A percentile compares a stretch with the other conserved stretches of the same genome.
These are phyloP conservation scores for Myodes glareolus DNA, from an alignment of 2,113 vertebrate genomes.

Conservation along the genomic window DNA sequence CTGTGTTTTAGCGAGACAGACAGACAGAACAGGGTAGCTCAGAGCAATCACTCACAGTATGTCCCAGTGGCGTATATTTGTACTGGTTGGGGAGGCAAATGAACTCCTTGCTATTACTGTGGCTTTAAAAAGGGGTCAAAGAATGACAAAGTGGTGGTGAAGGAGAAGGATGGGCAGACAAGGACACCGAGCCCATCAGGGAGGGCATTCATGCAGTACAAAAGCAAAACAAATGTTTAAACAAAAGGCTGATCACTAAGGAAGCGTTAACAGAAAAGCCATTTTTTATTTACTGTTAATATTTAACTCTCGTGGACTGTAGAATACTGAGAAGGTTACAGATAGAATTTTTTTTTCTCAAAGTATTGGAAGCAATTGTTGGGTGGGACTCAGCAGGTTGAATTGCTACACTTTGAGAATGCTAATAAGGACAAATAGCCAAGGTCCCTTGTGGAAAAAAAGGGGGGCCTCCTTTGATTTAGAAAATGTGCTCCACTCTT, in stretches of 20 bases:
- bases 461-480: not conserved
- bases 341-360: not conserved
- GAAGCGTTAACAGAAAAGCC: constrained; percentile 11
- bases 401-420: not conserved
- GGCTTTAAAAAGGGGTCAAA: not conserved
- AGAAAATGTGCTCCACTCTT: not conserved
- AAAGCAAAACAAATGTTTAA: not conserved
- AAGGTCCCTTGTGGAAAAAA: not conserved
- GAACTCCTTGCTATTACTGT: not conserved
- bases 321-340: not conserved
- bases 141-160: not conserved
- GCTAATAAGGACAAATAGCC: not conserved
- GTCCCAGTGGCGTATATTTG: too few relatives aligned
- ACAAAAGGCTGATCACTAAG: not conserved
- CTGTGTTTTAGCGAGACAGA: not conserved
- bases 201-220: not conserved
- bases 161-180: too few relatives aligned
- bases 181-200: too few relatives aligned
- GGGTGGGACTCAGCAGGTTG: not conserved
- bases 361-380: not conserved
- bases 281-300: constrained; percentile 2
- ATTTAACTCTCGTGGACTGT: constrained; percentile 27
- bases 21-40: not conserved
- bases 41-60: not conserved
- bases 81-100: not conserved